Percentiles rank a stretch among this genome's conserved stretches.
Conservation (phyloP, 2,888 invertebrate species). For the Scaptomyza flava region DNA sequence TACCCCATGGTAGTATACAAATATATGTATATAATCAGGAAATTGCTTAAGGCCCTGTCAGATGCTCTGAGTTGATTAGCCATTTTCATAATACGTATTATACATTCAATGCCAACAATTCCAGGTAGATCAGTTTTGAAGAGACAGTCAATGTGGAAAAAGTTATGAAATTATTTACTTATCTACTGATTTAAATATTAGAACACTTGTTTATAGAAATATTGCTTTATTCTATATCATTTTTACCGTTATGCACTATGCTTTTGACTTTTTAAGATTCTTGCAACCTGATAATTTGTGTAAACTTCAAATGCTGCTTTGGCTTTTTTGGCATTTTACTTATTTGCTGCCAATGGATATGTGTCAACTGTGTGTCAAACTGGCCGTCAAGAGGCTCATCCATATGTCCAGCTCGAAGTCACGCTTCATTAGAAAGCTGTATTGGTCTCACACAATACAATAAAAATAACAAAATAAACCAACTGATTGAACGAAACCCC, state of each 20-base stretch:
- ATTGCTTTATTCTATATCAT: too few relatives aligned
- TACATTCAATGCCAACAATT: slow-evolving; percentile 57
- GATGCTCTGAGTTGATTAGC: slow-evolving; percentile 72
- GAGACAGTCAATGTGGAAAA: too few relatives aligned
- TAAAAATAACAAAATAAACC: slow-evolving; percentile 6
- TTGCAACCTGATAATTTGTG: too few relatives aligned
- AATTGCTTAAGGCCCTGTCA: slow-evolving; percentile 73
- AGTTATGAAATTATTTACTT: too few relatives aligned
- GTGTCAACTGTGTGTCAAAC: slow-evolving; percentile 60
- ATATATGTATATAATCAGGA: slow-evolving; percentile 65
- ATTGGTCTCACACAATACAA: slow-evolving; percentile 19
- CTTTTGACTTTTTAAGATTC: background rate
- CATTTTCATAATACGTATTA: slow-evolving; percentile 38
- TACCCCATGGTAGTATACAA: slow-evolving; percentile 37
- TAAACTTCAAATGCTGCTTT: background rate
- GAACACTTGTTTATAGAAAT: too few relatives aligned
- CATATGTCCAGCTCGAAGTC: slow-evolving; percentile 62
- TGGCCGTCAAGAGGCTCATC: slow-evolving; percentile 56
- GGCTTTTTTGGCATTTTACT: slow-evolving; percentile 54
- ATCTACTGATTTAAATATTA: too few relatives aligned
- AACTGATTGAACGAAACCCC: slow-evolving; percentile 18
- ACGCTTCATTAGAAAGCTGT: slow-evolving; percentile 75
- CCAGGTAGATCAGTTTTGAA: slow-evolving; percentile 25
- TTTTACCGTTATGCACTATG: background rate
- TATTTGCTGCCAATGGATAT: slow-evolving; percentile 63